A percentile compares a stretch with the other conserved stretches of the same genome.
These are phyloP conservation scores for Camelus dromedarius DNA, from an alignment of 2,113 vertebrate species.

Conservation along the genomic window DNA sequence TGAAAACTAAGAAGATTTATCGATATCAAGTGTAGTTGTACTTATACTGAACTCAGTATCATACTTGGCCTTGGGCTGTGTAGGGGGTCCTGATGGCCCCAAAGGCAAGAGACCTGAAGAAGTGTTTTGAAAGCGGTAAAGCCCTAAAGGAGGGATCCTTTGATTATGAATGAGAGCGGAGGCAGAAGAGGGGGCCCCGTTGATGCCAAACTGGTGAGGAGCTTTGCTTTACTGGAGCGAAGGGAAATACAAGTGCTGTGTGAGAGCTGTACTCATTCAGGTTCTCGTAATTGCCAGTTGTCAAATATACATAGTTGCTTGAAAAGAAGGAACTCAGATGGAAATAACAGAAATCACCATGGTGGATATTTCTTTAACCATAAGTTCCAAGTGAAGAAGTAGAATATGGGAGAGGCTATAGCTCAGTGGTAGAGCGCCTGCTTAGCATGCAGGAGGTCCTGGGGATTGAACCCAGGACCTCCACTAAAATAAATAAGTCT, in stretches of 20 bases:
- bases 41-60: background rate
- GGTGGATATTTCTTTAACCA: background rate
- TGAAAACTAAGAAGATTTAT: background rate
- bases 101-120: background rate
- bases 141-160: constrained; percentile 1
- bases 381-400: background rate
- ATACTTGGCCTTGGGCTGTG: background rate
- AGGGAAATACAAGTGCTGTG: background rate
- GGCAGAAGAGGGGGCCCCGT: background rate
- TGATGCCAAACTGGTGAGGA: background rate
- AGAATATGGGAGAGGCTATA: too few species aligned
- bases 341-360: background rate
- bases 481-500: too few species aligned
- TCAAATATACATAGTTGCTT: background rate
- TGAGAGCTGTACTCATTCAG: background rate
- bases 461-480: too few species aligned
- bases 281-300: constrained; percentile 41
- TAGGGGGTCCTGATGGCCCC: fast-evolving
- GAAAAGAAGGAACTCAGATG: constrained; percentile 4
- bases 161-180: background rate
- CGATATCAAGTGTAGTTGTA: background rate
- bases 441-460: too few species aligned
- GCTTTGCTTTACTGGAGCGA: background rate
- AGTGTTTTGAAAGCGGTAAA: constrained; percentile 44
- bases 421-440: too few species aligned